Percentiles rank a stretch among this genome's conserved stretches.
These are phyloP conservation scores for Pachymerium ferrugineum DNA, from an alignment of 2,888 invertebrate species.

Conservation along the genomic window DNA sequence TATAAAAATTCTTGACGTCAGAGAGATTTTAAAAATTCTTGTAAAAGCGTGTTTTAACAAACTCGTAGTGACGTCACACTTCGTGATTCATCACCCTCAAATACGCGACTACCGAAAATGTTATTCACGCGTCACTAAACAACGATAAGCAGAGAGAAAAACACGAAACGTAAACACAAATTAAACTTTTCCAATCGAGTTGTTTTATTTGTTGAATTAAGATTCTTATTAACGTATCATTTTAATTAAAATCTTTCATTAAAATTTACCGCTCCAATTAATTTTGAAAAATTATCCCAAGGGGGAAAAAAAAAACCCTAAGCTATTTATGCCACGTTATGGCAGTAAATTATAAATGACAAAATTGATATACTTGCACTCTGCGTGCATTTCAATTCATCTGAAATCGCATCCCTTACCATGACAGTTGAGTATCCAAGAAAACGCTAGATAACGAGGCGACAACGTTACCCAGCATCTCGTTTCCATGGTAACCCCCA, in stretches of 20 bases:
- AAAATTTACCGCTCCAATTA: not conserved
- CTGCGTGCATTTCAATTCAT: conserved; percentile 15
- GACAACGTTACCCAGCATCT: conserved; percentile 1
- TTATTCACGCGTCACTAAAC: too few relatives aligned
- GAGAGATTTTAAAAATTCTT: too few relatives aligned
- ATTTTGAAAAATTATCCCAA: not conserved
- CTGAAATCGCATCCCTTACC: not conserved
- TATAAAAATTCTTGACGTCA: too few relatives aligned
- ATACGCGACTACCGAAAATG: too few relatives aligned
- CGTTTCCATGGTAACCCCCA: conserved; percentile 18
- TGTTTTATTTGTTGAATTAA: not conserved
- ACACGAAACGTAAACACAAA: not conserved
- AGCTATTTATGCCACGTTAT: not conserved
- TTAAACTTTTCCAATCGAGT: too few relatives aligned
- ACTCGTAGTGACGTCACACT: too few relatives aligned
- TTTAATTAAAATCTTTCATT: not conserved
- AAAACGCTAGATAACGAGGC: conserved; percentile 11
- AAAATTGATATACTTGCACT: conserved; percentile 10
- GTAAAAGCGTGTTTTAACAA: too few relatives aligned
- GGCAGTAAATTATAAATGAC: not conserved
- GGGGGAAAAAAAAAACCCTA: not conserved
- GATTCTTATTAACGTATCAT: not conserved
- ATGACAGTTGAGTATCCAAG: conserved; percentile 2
- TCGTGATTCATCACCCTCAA: too few relatives aligned
- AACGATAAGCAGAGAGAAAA: too few relatives aligned